These are phyloP conservation scores for Ernsta delagoae DNA, from an alignment of 2,888 invertebrate species.

Conservation along the genomic window DNA sequence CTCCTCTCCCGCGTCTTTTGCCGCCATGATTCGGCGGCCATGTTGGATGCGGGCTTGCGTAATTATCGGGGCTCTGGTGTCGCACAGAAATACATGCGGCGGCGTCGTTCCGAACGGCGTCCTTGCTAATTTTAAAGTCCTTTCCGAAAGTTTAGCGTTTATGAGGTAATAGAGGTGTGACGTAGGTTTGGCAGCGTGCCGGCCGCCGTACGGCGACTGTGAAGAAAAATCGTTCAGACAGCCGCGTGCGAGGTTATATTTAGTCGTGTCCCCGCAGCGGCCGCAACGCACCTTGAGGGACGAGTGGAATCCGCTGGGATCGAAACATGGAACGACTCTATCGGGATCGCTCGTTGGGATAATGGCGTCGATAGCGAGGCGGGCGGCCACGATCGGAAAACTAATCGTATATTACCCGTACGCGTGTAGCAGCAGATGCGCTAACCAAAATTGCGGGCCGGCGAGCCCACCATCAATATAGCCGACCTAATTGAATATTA, in stretches of 20 bases:
- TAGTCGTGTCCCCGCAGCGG: conserved; percentile 60
- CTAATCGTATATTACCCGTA: conserved; percentile 78
- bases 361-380: conserved; percentile 43
- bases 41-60: conserved; percentile 71
- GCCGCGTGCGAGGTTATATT: conserved; percentile 62
- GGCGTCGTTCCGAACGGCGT: conserved; percentile 63
- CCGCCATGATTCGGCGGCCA: conserved; percentile 69
- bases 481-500: conserved; percentile 82
- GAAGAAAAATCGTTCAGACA: conserved; percentile 67
- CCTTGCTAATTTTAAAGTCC: conserved; percentile 84
- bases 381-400: conserved; percentile 59
- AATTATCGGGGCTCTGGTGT: conserved; percentile 66
- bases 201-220: conserved; percentile 63
- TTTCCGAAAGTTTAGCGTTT: conserved; percentile 79
- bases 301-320: conserved; percentile 42
- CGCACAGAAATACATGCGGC: conserved; percentile 54
- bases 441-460: conserved; percentile 78
- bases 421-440: conserved; percentile 73
- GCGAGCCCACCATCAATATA: conserved; percentile 73
- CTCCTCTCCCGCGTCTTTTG: conserved; percentile 78
- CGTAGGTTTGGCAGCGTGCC: conserved; percentile 82
- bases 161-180: conserved; percentile 79
- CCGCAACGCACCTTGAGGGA: conserved; percentile 69
- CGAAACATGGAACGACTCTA: conserved; percentile 32
- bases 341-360: conserved; percentile 36